Percentiles rank a stretch among this genome's conserved stretches.
phyloP scores from a whole-genome alignment of 1,140 invertebrate species.

The Arctopsyche grandis region DNA sequence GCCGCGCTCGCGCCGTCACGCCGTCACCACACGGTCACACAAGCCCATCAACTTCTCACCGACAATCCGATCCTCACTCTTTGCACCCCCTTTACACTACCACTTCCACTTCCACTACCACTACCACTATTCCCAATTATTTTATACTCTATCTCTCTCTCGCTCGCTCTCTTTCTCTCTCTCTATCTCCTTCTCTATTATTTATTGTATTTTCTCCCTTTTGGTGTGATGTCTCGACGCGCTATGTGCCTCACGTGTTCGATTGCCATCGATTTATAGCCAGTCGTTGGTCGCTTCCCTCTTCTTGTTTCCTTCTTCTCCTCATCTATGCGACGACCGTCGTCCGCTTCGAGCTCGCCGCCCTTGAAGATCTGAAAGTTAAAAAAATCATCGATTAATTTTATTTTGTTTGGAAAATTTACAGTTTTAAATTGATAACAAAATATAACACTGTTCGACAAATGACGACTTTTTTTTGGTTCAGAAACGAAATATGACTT shows the following conservation, averaged over 20 bases:
- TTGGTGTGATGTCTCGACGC: no score
- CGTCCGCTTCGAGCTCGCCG: background rate
- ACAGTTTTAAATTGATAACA: background rate
- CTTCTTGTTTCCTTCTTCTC: constrained; percentile 36
- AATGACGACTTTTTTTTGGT: no score
- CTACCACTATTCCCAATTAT: background rate
- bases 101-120: constrained; percentile 22
- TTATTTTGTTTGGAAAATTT: no score
- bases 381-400: no score
- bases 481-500: no score
- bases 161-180: no score
- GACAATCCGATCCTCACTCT: no score
- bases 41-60: constrained; percentile 54
- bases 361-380: background rate
- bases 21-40: constrained; percentile 40
- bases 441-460: background rate
- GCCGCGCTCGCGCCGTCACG: constrained; percentile 36
- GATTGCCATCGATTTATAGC: no score
- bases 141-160: no score
- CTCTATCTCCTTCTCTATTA: background rate
- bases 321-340: constrained; percentile 22
- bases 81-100: constrained; percentile 34
- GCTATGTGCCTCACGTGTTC: no score
- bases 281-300: background rate
- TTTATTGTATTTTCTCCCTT: no score